Evolutionary conservation across 64 coral and sea anemone species (phyloP), one percentile per base, ranked within the genome.

Genomic region (Platygyra sinensis): DNA sequence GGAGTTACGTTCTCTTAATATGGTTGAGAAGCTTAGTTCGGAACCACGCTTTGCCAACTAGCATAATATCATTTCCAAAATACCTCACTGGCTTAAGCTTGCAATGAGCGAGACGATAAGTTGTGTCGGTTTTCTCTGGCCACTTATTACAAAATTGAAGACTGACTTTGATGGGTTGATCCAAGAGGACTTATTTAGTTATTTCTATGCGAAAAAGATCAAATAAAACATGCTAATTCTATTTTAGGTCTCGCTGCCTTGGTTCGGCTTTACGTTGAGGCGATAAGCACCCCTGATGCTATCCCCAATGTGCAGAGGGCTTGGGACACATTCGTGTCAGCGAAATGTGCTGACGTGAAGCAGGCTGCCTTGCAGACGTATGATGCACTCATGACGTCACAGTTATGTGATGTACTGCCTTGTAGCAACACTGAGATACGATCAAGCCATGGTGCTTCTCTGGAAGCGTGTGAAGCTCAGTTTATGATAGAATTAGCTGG

Each of bases 221-320:
- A 20, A 5, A 3, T 8, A 67, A 18, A 67, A 69, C 7, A 7
- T 10, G 10, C 7, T 25, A 8, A n/a, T n/a, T 69, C 22, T 25
- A 25, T 72, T 74, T 32, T 63, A 95, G 94, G 89, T 8, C 72
- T 95, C 0, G 89, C 94, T 15, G 86, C 85, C 19, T 46, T 95
- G 69, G 78, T 92, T 57, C 69, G 83, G 30, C 60, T 91, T 46
- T 95, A 91, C n/a, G 89, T 92, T 20, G 72, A 95, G 5, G 83
- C 94, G 9, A 79, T 95, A 15, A 95, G 92, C 94, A 95, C 89
- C 14, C 94, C 94, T 55, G 89, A 69, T 20, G 79, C 85, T 28
- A 79, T 95, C 72, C 89, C 94, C 20, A 95, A 95, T 50, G 86
- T 95, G 74, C 75, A 92, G 60, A 88, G 46, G 19, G 94, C 94